A percentile compares a stretch with the other conserved stretches of the same genome.
Evolutionary conservation across 2,797 vertebrate genomes (phyloP).

Genomic region (Ctenochaetus hawaiiensis): DNA sequence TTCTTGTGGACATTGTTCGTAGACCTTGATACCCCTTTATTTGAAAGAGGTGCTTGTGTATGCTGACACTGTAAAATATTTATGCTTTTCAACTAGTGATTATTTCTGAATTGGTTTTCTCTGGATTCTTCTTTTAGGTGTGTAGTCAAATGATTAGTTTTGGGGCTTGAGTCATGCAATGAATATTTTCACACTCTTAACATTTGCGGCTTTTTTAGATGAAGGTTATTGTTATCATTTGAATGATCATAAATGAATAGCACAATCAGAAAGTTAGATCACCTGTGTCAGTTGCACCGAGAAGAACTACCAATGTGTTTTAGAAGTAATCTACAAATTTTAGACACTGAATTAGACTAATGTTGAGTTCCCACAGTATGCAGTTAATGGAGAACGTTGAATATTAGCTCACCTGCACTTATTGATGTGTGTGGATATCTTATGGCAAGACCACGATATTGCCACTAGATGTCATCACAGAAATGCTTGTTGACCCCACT

Average conservation of each 20-base stretch:
- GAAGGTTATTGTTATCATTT: slow-evolving; percentile 66
- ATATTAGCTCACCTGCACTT: slow-evolving; percentile 46
- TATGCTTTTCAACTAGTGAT: slow-evolving; percentile 82
- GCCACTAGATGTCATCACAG: slow-evolving; percentile 63
- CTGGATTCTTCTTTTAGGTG: slow-evolving; percentile 82
- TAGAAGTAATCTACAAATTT: slow-evolving; percentile 43
- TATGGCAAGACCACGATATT: slow-evolving; percentile 19
- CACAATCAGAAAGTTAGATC: slow-evolving; percentile 81
- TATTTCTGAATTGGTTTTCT: slow-evolving; percentile 81
- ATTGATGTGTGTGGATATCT: slow-evolving; percentile 44
- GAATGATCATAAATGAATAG: slow-evolving; percentile 79
- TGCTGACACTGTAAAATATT: slow-evolving; percentile 87
- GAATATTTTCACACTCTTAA: slow-evolving; percentile 72
- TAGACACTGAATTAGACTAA: slow-evolving; percentile 47
- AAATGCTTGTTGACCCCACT: slow-evolving; percentile 21
- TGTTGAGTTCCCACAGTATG: slow-evolving; percentile 41
- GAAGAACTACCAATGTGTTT: slow-evolving; percentile 53
- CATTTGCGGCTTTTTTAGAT: slow-evolving; percentile 64
- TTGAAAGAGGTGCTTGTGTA: slow-evolving; percentile 84
- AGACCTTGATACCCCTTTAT: slow-evolving; percentile 83
- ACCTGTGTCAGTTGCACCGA: slow-evolving; percentile 59
- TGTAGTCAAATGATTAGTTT: slow-evolving; percentile 82
- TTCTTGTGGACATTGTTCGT: slow-evolving; percentile 88
- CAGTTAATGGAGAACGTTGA: slow-evolving; percentile 52
- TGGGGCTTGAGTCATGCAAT: slow-evolving; percentile 79